Conservation (phyloP, 2,113 vertebrate species). For the Erinaceus europaeus region DNA sequence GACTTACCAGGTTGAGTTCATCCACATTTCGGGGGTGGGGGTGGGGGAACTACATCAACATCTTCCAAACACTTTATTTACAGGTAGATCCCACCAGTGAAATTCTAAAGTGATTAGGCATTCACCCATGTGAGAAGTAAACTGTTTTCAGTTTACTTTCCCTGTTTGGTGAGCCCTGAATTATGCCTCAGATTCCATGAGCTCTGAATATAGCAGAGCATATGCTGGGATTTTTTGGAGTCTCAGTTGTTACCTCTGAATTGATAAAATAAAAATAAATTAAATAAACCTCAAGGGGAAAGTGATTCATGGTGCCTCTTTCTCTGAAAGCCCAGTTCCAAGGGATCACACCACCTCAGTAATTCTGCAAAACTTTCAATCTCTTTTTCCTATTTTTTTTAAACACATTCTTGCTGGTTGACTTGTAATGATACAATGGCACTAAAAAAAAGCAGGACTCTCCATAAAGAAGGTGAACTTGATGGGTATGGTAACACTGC, state of each 20-base stretch:
- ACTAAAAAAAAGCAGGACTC: background rate
- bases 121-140: too few species aligned
- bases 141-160: too few species aligned
- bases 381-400: background rate
- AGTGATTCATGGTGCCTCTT: accelerated
- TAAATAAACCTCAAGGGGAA: background rate
- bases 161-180: too few species aligned
- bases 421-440: background rate
- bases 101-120: too few species aligned
- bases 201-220: too few species aligned
- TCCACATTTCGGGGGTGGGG: too few species aligned
- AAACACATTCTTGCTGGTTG: background rate
- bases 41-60: too few species aligned
- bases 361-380: background rate
- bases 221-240: background rate
- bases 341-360: background rate
- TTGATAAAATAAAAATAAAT: too few species aligned
- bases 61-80: too few species aligned
- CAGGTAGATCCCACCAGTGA: too few species aligned
- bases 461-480: background rate
- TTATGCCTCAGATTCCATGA: too few species aligned
- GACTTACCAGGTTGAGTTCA: too few species aligned
- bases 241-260: background rate
- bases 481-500: background rate
- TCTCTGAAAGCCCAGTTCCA: background rate